Base-by-base conservation (phyloP, 2,797 vertebrate genomes). In the Mus spretus region DNA sequence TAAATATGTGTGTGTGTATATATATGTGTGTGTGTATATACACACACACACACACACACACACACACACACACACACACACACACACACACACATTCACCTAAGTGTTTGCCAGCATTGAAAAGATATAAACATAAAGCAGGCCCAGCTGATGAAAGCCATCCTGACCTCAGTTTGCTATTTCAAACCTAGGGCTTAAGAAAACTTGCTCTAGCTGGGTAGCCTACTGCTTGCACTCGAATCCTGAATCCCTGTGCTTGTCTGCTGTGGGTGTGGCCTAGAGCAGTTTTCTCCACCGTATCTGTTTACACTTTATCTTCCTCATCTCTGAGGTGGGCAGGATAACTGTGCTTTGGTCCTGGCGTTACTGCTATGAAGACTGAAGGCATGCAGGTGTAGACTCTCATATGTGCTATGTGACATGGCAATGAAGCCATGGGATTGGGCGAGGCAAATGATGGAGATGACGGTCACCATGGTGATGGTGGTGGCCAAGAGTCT, bases 401-500 rank as follows among this genome's bases (percentile, higher is more conserved):
- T 61, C 22, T 57, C 59, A 11, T 12, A 11, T 55, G 6, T 12
- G 57, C 50, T 1, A 12, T 14, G 0, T 0, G 2, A 12, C 3
- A 0, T 8, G 12, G 65, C 26, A 2, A 13, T 1, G 0, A 0
- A 31, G 26, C 34, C 37, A 2, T 2, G 78, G 80, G 55, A 50
- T 1, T 12, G 26, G 40, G 22, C 12, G 77, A 37, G 50, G 53
- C 7, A 40, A 20, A 24, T 1, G 59, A 20, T 0, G 24, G 6
- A 0, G 0, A 3, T 12, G 14, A 1, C 22, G 91, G 57, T 57
- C 4, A 34, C 37, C 11, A 4, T 20, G 4, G 1, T 0, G 6
- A 6, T 24, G 90, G 59, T n/a, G 40, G 24, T 14, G 31, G 44
- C 63, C 63, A 17, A 15, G 70, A 24, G 40, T 37, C 84, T 77